Evolutionary conservation across 2,888 invertebrate genomes (phyloP).

Genomic region (Sinelater perroti): DNA sequence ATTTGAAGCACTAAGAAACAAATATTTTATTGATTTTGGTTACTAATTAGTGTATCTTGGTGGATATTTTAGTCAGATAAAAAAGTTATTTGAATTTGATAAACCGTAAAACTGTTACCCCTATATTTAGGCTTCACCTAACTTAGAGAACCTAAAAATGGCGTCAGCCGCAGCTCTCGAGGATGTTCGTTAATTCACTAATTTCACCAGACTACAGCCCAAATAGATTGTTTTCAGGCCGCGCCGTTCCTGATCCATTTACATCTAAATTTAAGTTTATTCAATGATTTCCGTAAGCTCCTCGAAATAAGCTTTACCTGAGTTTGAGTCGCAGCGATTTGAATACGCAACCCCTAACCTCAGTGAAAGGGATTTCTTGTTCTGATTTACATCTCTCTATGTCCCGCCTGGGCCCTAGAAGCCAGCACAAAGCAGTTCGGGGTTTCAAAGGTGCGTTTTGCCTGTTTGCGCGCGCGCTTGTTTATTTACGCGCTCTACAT

Average conservation of each 20-base stretch:
- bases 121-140: no score
- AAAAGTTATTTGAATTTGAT: no score
- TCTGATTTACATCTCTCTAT: constrained; percentile 38
- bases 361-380: constrained; percentile 39
- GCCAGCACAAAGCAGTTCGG: constrained; percentile 19
- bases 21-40: no score
- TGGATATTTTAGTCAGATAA: no score
- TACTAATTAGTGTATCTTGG: no score
- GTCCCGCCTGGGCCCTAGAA: constrained; percentile 6
- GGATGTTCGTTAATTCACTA: no score
- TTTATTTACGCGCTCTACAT: not conserved
- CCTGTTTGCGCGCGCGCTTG: not conserved
- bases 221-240: constrained; percentile 20
- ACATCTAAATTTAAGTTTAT: constrained; percentile 30
- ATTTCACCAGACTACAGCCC: no score
- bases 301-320: constrained; percentile 34
- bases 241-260: constrained; percentile 14
- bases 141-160: no score
- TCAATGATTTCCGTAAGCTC: constrained; percentile 31
- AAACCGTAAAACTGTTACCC: no score
- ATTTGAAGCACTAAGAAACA: no score
- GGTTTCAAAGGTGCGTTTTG: not conserved
- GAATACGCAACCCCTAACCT: constrained; percentile 37
- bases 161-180: no score
- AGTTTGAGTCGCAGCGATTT: constrained; percentile 27